Percentiles rank a stretch among this genome's conserved stretches.
Conservation (phyloP, 2,113 vertebrate species). For the Cathartes aura region DNA sequence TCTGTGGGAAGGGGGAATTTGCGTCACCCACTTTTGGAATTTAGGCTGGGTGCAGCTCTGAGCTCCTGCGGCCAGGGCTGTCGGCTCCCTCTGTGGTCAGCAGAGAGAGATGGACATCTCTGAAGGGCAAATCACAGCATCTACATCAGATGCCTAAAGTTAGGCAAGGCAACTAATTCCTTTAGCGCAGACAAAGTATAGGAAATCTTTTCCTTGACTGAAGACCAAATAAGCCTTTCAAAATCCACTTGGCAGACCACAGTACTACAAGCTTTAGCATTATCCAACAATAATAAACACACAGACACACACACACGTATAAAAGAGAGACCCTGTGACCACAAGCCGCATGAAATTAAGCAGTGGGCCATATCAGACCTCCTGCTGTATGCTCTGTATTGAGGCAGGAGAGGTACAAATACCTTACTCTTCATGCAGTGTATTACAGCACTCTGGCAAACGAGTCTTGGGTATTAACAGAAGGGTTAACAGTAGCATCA, state of each 20-base stretch:
- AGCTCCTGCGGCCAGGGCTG: not conserved
- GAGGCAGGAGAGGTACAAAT: constrained; percentile 32
- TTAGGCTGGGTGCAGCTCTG: not conserved
- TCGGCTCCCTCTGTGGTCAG: not conserved
- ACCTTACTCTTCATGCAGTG: not conserved
- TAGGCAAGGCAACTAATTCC: not conserved
- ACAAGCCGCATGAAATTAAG: not conserved
- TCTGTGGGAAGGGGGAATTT: not conserved
- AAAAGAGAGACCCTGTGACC: not conserved
- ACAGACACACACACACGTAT: not conserved
- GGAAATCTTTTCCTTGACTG: constrained; percentile 2
- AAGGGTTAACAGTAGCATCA: not conserved
- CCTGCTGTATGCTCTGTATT: not conserved
- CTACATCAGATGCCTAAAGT: not conserved
- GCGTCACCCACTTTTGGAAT: rapidly evolving
- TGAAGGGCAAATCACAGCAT: not conserved
- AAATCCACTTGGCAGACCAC: not conserved
- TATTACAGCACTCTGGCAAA: not conserved
- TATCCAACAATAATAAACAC: constrained; percentile 47
- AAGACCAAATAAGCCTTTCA: constrained; percentile 14
- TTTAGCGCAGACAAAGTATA: not conserved
- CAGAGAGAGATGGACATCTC: not conserved
- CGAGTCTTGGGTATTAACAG: constrained; percentile 13
- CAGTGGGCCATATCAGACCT: not conserved
- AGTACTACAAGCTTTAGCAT: not conserved